Base-by-base conservation (phyloP, 1,140 invertebrate genomes). In the Aphelenchoides fujianensis region DNA sequence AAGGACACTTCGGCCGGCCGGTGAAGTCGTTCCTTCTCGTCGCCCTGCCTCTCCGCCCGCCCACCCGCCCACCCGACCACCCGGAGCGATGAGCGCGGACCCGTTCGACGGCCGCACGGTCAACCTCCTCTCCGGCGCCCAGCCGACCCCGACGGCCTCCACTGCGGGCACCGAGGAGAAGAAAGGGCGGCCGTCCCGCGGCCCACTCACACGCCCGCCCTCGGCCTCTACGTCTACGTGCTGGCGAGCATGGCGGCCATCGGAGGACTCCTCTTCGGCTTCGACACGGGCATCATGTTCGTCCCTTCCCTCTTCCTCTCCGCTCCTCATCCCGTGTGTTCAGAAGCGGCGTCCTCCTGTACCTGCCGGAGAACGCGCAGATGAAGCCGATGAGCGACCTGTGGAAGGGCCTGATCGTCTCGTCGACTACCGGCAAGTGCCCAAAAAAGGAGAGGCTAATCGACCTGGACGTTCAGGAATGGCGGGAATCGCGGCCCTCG, bases 231-330 rank as follows among this genome's bases (percentile, higher is more conserved):
- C 74, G 76, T 88, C n/a, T 88, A 86, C 70, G 59, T 87, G 9
- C 75, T 76, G n/a, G 84, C 88, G 54, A 71, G 86, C 62, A 82
- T 89, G 48, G 86, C 88, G 31, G 88, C 87, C 16, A 85, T 90
- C 9, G 89, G 89, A 19, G 89, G 89, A 5, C 89, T 90, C 76
- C 84, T 90, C 2, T 90, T 90, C 78, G 89, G 89, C 28, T 90
- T 90, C 82, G 89, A 90, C 74, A 90, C 89, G 0, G 75, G 77
- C 31, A 59, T 35, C 30, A 67, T 31, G 12, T 27, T 3, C 62
- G 5, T 68, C 68, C 1, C 3, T 34, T 12, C 53, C 36, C 36
- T 9, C 12, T 48, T 48, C 12, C 12, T 12, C 23, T 23, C 41
- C 12, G 53, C 34, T 27, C 53, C 23, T 55, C 68, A 16, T 27